Evolutionary conservation across 2,888 invertebrate species (phyloP).

Genomic region (Chirona hameri): DNA sequence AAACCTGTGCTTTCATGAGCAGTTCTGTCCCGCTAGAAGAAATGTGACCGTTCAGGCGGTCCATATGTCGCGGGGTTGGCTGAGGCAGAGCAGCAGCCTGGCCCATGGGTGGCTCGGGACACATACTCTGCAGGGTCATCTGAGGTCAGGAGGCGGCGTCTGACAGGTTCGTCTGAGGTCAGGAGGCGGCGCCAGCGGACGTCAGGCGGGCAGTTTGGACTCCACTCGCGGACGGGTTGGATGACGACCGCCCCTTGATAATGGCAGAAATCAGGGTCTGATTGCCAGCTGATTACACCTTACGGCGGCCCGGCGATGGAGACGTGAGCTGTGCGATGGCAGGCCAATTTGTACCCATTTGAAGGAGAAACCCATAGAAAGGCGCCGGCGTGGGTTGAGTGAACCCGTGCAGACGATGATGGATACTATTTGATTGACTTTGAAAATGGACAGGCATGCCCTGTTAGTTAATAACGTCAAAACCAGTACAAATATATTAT

Average conservation of each 20-base stretch:
- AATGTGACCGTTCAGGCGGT: too few relatives aligned
- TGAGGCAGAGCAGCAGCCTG: too few relatives aligned
- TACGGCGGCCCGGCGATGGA: neutral
- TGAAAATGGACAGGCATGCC: too few relatives aligned
- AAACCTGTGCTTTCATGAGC: too few relatives aligned
- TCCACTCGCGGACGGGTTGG: neutral
- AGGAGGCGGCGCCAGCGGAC: neutral
- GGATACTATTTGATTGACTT: too few relatives aligned
- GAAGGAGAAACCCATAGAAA: neutral
- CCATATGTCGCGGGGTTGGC: too few relatives aligned
- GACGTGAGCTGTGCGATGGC: neutral
- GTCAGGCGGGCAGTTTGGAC: neutral
- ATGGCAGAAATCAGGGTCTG: neutral
- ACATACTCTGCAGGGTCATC: neutral
- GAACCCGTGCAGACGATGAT: too few relatives aligned
- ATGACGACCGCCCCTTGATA: neutral
- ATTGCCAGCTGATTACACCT: neutral
- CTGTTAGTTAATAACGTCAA: too few relatives aligned
- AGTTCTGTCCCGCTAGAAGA: too few relatives aligned
- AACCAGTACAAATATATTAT: too few relatives aligned
- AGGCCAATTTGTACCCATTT: neutral
- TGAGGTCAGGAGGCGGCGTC: neutral
- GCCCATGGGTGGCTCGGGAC: too few relatives aligned
- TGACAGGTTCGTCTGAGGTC: too few relatives aligned
- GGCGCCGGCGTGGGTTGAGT: neutral